Evolutionary conservation across 2,113 vertebrate genomes (phyloP), one percentile per base, ranked within the genome.

Genomic region (Rallus limicola): DNA sequence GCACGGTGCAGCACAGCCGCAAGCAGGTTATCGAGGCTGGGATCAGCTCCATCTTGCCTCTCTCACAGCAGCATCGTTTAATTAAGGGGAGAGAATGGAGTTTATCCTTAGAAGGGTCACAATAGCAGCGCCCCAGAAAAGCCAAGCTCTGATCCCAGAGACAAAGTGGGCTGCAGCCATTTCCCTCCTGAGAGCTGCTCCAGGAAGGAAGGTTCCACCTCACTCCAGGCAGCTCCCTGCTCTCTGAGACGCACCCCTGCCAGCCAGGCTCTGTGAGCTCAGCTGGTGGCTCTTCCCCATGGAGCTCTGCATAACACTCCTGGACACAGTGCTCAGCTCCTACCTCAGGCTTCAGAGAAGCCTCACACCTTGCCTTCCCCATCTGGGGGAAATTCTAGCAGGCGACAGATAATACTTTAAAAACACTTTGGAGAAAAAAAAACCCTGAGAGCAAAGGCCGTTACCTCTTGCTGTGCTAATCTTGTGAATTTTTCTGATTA

Each of bases 381-480:
- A 19, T 5, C 40, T 5, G 26, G 40, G 1, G 34, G 74, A 18
- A 68, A 81, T 8, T 6, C 17, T 6, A 36, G 42, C 0, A 1
- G 46, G n/a, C 28, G 46, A 25, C n/a, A 23, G 46, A 67, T 8
- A 38, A 44, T 1, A 63, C 26, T 80, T 53, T 56, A 38, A 16
- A 52, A 71, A 59, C 7, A 8, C 56, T 20, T 21, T 17, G 15
- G 68, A 84, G 36, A 29, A 40, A 48, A 75, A 44, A 88, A 63
- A 34, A 12, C 29, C 60, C 42, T 50, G 68, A 91, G 11, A 67
- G 33, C 19, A 68, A 59, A 13, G 2, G 16, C 3, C 33, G n/a
- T 16, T 31, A 29, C 29, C 21, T 36, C 86, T 40, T 50, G 1
- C 8, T 48, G 44, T 9, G 46, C 24, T n/a, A 11, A 24, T 38